Percentiles rank a stretch among this genome's conserved stretches.
Evolutionary conservation across 1,140 invertebrate species (phyloP).

Genomic region (Drosophila athabasca): DNA sequence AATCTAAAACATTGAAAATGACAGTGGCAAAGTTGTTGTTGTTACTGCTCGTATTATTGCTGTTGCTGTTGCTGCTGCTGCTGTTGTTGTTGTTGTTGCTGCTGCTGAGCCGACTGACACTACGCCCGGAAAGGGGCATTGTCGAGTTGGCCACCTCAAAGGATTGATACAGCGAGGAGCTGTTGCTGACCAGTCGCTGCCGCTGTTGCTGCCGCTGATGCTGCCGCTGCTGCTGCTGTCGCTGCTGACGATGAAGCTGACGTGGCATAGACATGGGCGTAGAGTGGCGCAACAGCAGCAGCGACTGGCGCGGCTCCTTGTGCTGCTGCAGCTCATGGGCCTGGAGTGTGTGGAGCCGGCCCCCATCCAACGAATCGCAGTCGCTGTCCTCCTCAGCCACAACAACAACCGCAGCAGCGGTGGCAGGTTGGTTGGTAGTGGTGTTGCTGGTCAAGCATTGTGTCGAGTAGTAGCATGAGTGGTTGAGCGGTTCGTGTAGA

Average conservation of each 20-base stretch:
- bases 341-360: conserved; percentile 48
- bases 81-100: conserved; percentile 33
- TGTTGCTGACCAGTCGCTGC: conserved; percentile 42
- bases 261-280: conserved; percentile 50
- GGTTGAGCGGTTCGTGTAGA: conserved; percentile 52
- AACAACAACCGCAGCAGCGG: conserved; percentile 25
- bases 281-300: conserved; percentile 59
- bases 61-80: conserved; percentile 31
- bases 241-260: conserved; percentile 18
- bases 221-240: conserved; percentile 36
- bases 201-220: conserved; percentile 4
- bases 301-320: conserved; percentile 38
- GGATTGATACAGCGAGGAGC: conserved; percentile 61
- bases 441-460: conserved; percentile 50
- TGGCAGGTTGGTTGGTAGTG: conserved; percentile 19
- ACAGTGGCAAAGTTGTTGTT: conserved; percentile 76
- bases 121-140: conserved; percentile 2
- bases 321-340: conserved; percentile 61
- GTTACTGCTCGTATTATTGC: conserved; percentile 40
- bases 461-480: conserved; percentile 69
- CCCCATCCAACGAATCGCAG: conserved; percentile 58
- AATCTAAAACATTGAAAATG: conserved; percentile 81
- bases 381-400: conserved; percentile 40
- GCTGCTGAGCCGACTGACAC: conserved; percentile 10
- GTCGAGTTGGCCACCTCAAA: conserved; percentile 27